These are phyloP conservation scores for Drosophila varians DNA, from an alignment of 1,140 invertebrate genomes.

Conservation along the genomic window DNA sequence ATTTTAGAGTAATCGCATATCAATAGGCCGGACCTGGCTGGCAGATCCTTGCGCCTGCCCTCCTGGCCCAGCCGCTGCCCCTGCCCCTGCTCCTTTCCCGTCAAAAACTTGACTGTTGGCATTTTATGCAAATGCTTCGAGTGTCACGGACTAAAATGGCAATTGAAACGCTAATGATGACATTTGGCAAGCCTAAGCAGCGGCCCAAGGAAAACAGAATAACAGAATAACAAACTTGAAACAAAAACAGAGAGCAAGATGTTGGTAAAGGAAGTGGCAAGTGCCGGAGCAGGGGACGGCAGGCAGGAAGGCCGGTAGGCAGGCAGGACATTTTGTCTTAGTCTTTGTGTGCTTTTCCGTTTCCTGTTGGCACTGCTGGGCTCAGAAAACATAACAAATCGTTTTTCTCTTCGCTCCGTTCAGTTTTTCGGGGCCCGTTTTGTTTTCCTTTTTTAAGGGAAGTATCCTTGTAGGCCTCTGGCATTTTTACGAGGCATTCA, in stretches of 20 bases:
- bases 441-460: conserved; percentile 13
- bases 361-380: conserved; percentile 61
- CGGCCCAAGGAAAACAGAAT: conserved; percentile 31
- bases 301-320: no score
- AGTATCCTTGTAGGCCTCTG: conserved; percentile 60
- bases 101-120: conserved; percentile 70
- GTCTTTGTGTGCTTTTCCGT: conserved; percentile 70
- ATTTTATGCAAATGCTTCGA: conserved; percentile 79
- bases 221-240: conserved; percentile 75
- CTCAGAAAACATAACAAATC: conserved; percentile 79
- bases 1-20: background rate
- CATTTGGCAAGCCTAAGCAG: conserved; percentile 76
- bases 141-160: conserved; percentile 80
- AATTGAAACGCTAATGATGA: conserved; percentile 83
- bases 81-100: no score
- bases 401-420: conserved; percentile 52
- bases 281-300: no score
- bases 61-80: no score
- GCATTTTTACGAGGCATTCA: conserved; percentile 82
- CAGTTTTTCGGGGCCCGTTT: conserved; percentile 18
- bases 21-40: no score
- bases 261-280: background rate
- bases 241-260: conserved; percentile 41
- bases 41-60: no score
- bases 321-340: conserved; percentile 13